phyloP scores from a whole-genome alignment of 2,888 invertebrate genomes.

The Carterocephalus palaemon region DNA sequence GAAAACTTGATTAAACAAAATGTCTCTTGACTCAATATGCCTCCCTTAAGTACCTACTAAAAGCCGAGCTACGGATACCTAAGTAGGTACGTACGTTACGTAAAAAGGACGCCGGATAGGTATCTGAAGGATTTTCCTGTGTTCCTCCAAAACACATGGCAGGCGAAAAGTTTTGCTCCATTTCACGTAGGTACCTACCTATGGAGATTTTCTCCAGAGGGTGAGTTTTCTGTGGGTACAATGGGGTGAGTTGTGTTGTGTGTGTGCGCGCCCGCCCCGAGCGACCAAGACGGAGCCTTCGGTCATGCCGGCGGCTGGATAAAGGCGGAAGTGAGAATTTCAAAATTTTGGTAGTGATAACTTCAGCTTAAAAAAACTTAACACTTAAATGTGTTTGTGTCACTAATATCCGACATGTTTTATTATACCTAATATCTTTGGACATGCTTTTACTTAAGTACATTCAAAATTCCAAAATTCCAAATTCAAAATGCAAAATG shows the following conservation, averaged over 20 bases:
- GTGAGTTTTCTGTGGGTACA: conserved; percentile 21
- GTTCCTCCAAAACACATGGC: conserved; percentile 5
- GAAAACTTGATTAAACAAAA: too few relatives aligned
- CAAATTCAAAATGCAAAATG: too few relatives aligned
- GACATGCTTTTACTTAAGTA: too few relatives aligned
- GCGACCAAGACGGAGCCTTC: conserved; percentile 58
- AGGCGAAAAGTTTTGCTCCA: conserved; percentile 9
- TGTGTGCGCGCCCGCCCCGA: conserved; percentile 59
- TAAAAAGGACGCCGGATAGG: not conserved
- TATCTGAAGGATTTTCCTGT: too few relatives aligned
- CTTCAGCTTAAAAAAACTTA: not conserved
- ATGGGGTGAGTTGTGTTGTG: conserved; percentile 36
- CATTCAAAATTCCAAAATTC: too few relatives aligned
- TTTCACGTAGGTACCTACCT: conserved; percentile 16
- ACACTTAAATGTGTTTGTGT: too few relatives aligned
- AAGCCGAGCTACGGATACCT: too few relatives aligned
- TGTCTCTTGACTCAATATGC: too few relatives aligned
- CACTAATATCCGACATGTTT: too few relatives aligned
- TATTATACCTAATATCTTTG: too few relatives aligned
- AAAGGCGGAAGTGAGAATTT: conserved; percentile 41
- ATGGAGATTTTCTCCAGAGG: conserved; percentile 28
- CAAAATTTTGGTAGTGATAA: conserved; percentile 18
- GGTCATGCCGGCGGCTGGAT: conserved; percentile 48
- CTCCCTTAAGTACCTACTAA: too few relatives aligned
- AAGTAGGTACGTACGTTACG: too few relatives aligned